Conservation (phyloP, 2,888 invertebrate genomes). For the Andrena fulva region DNA sequence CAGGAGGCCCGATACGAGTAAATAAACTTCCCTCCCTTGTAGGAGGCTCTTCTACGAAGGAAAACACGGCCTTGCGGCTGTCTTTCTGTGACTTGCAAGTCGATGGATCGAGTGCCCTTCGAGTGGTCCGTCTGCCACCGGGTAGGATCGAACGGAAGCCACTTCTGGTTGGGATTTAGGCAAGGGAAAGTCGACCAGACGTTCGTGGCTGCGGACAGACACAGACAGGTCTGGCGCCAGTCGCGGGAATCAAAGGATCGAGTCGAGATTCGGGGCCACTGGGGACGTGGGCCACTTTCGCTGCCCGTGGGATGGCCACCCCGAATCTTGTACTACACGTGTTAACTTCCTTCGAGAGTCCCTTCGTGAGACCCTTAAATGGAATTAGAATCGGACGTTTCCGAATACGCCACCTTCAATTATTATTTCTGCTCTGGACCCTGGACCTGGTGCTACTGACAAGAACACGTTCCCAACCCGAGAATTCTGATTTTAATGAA, state of each 20-base stretch:
- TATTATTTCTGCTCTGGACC: not conserved
- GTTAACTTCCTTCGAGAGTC: slow-evolving; percentile 1
- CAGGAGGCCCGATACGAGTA: slow-evolving; percentile 65
- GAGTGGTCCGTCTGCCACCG: slow-evolving; percentile 51
- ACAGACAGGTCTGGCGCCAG: slow-evolving; percentile 66
- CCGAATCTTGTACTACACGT: slow-evolving; percentile 20
- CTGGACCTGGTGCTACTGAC: too few relatives aligned
- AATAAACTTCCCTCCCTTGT: slow-evolving; percentile 62
- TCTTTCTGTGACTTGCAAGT: slow-evolving; percentile 59
- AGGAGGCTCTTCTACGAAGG: slow-evolving; percentile 51
- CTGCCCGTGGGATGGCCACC: slow-evolving; percentile 38
- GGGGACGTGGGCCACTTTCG: slow-evolving; percentile 45
- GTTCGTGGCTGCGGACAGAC: slow-evolving; percentile 60
- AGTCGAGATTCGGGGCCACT: slow-evolving; percentile 40
- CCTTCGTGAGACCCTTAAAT: not conserved
- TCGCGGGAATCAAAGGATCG: slow-evolving; percentile 58
- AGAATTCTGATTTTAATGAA: too few relatives aligned
- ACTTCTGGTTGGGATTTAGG: slow-evolving; percentile 65
- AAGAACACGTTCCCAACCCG: not conserved
- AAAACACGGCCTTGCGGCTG: slow-evolving; percentile 62
- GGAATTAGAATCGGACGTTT: not conserved
- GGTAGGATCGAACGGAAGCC: slow-evolving; percentile 56
- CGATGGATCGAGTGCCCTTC: slow-evolving; percentile 69
- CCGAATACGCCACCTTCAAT: not conserved
- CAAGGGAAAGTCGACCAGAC: slow-evolving; percentile 61